Evolutionary conservation across 2,113 vertebrate genomes (phyloP).

Genomic region (Chiloscyllium plagiosum): DNA sequence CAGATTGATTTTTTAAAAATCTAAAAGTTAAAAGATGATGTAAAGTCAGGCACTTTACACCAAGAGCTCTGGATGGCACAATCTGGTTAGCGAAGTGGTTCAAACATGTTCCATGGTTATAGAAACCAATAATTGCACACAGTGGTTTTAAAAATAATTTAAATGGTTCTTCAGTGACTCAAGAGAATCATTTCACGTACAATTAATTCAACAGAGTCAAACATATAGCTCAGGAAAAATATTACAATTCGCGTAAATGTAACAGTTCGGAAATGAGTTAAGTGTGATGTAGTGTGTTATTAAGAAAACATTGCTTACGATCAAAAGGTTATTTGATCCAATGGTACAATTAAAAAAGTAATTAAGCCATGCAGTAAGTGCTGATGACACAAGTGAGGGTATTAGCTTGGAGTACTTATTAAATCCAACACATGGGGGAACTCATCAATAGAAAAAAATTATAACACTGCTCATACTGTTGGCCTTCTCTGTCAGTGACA

Average conservation of each 20-base stretch:
- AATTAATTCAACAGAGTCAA: not conserved
- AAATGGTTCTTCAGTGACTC: not conserved
- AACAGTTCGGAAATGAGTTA: not conserved
- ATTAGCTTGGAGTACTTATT: slow-evolving; percentile 19
- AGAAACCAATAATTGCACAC: not conserved
- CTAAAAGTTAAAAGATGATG: not conserved
- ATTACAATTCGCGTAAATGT: not conserved
- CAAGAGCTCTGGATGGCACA: not conserved
- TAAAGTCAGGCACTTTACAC: not conserved
- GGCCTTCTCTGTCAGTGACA: not conserved
- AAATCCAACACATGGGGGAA: not conserved
- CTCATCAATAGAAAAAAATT: not conserved
- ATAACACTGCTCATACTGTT: not conserved
- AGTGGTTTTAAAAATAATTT: not conserved
- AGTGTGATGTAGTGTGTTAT: not conserved
- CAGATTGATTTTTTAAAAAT: too few species aligned
- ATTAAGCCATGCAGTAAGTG: not conserved
- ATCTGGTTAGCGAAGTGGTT: not conserved
- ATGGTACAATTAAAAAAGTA: not conserved
- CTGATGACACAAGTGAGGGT: slow-evolving; percentile 1
- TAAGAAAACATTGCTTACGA: not conserved
- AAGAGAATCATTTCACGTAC: not conserved
- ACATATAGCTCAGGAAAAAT: not conserved
- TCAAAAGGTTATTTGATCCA: slow-evolving; percentile 10
- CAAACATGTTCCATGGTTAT: not conserved